Conservation (phyloP, 2,113 vertebrate genomes). For the Pituophis catenifer region DNA sequence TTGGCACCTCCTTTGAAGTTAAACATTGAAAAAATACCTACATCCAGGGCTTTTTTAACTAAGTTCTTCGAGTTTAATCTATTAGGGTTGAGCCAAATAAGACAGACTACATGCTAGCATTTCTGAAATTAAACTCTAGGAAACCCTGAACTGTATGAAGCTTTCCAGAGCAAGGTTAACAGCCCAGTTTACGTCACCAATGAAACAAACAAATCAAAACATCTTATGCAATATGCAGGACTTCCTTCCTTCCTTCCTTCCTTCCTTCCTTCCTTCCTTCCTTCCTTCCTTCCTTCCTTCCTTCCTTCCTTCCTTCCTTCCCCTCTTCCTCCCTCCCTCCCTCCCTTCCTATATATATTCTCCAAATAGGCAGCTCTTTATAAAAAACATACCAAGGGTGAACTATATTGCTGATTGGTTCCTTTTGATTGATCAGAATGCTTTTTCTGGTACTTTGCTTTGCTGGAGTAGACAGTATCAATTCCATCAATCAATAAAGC, state of each 20-base stretch:
- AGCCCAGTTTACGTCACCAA: background rate
- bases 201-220: background rate
- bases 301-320: background rate
- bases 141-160: background rate
- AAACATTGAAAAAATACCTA: background rate
- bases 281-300: background rate
- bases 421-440: slow-evolving; percentile 4
- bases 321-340: too few species aligned
- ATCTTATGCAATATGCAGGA: background rate
- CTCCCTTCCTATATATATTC: background rate
- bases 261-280: too few species aligned
- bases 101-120: background rate
- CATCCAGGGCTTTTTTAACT: background rate
- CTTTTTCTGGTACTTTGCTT: slow-evolving; percentile 14
- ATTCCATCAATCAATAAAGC: slow-evolving; percentile 11
- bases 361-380: background rate
- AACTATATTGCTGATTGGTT: background rate
- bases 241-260: too few species aligned
- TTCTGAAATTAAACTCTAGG: background rate
- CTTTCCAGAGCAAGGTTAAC: background rate
- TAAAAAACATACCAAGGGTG: slow-evolving; percentile 6
- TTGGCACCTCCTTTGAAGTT: background rate
- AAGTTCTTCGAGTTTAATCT: background rate
- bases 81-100: background rate
- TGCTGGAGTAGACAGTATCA: slow-evolving; percentile 5